phyloP scores from a whole-genome alignment of 2,113 vertebrate species.

The Syngnathus floridae region DNA sequence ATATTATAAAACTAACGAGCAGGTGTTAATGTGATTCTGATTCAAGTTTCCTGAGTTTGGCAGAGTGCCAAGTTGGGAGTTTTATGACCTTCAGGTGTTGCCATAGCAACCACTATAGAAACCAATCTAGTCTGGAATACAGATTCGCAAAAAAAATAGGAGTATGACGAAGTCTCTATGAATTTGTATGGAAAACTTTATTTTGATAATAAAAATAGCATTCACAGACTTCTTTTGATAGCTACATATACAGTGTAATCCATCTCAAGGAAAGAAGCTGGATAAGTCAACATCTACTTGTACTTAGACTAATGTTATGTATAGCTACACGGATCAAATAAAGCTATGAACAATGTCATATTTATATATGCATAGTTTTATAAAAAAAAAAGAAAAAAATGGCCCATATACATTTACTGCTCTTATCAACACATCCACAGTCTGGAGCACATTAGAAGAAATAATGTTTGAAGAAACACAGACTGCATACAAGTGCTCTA shows the following conservation, averaged over 20 bases:
- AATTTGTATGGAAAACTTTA: constrained; percentile 95
- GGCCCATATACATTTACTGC: constrained; percentile 94
- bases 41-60: constrained; percentile 6
- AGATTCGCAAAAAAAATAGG: constrained; percentile 24
- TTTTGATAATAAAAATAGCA: constrained; percentile 96
- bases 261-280: constrained; percentile 85
- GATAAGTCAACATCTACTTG: constrained; percentile 83
- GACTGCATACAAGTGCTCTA: constrained; percentile 85
- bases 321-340: constrained; percentile 91
- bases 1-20: neutral
- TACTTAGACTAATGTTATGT: constrained; percentile 86
- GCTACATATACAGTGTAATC: constrained; percentile 92
- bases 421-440: constrained; percentile 89
- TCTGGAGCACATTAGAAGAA: constrained; percentile 83
- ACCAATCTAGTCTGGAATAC: constrained; percentile 25
- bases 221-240: constrained; percentile 91
- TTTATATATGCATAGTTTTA: constrained; percentile 99
- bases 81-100: constrained; percentile 46
- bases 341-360: constrained; percentile 99
- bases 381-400: constrained; percentile 80
- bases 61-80: constrained; percentile 3
- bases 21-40: neutral
- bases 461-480: constrained; percentile 83
- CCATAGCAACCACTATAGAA: constrained; percentile 49
- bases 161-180: constrained; percentile 51